Percentiles rank a stretch among this genome's conserved stretches.
phyloP scores from a whole-genome alignment of 2,888 invertebrate genomes.

The Ochropacha duplaris region DNA sequence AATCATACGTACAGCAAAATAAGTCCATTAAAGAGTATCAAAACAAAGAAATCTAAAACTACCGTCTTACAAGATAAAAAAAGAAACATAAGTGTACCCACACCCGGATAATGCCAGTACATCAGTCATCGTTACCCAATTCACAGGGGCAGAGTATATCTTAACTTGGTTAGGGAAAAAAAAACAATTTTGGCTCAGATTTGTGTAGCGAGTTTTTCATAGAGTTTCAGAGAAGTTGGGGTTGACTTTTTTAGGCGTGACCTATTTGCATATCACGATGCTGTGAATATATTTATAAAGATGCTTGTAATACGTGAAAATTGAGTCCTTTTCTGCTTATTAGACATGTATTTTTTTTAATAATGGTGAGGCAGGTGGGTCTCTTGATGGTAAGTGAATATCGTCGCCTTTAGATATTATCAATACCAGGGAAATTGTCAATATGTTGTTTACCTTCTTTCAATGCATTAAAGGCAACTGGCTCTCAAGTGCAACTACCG shows the following conservation, averaged over 20 bases:
- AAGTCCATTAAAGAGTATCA: too few relatives aligned
- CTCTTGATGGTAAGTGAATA: too few relatives aligned
- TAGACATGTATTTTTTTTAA: too few relatives aligned
- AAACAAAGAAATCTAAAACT: neutral
- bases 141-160: slow-evolving; percentile 19
- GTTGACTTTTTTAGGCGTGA: neutral
- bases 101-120: slow-evolving; percentile 43
- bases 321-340: too few relatives aligned
- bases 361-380: too few relatives aligned
- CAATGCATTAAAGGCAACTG: too few relatives aligned
- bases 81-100: slow-evolving; percentile 30
- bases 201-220: slow-evolving; percentile 1
- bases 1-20: too few relatives aligned
- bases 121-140: slow-evolving; percentile 60
- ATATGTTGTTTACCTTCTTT: too few relatives aligned
- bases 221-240: neutral
- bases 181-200: neutral
- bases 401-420: too few relatives aligned
- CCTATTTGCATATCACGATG: neutral
- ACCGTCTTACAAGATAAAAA: slow-evolving; percentile 2
- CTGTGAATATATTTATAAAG: neutral
- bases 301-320: neutral
- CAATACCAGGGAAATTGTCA: too few relatives aligned
- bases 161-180: neutral
- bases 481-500: too few relatives aligned